A percentile compares a stretch with the other conserved stretches of the same genome.
These are phyloP conservation scores for Noctilio leporinus DNA, from an alignment of 2,113 vertebrate genomes.

Conservation along the genomic window DNA sequence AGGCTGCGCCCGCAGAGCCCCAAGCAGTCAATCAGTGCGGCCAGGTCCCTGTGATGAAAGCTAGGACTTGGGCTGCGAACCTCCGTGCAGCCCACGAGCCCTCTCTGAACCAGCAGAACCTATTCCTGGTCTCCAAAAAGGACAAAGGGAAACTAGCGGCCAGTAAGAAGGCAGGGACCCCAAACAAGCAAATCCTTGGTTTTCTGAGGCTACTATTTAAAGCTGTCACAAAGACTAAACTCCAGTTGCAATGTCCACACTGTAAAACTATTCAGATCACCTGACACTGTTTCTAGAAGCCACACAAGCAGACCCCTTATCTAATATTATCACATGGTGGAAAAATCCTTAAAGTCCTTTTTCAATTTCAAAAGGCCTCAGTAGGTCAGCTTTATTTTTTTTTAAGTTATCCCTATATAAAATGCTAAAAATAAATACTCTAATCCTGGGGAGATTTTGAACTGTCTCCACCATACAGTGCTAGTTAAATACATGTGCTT, in stretches of 20 bases:
- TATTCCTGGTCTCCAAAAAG: not conserved
- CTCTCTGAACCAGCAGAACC: not conserved
- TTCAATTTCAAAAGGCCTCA: not conserved
- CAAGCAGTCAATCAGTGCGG: not conserved
- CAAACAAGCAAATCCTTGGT: not conserved
- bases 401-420: not conserved
- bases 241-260: not conserved
- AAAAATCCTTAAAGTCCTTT: not conserved
- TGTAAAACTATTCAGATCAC: not conserved
- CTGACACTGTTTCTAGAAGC: not conserved
- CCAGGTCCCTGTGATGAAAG: slow-evolving; percentile 6
- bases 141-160: not conserved
- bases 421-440: not conserved
- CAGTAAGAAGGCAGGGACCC: not conserved
- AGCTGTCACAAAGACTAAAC: not conserved
- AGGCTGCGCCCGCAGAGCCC: not conserved
- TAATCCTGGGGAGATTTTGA: not conserved
- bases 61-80: not conserved
- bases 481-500: not conserved
- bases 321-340: not conserved
- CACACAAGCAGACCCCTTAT: not conserved
- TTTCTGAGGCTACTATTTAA: not conserved
- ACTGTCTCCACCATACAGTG: not conserved
- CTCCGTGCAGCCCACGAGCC: not conserved
- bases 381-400: not conserved